Percentiles rank a stretch among this genome's conserved stretches.
Evolutionary conservation across 2,797 vertebrate genomes (phyloP).

Genomic region (Diglossa cyanea): DNA sequence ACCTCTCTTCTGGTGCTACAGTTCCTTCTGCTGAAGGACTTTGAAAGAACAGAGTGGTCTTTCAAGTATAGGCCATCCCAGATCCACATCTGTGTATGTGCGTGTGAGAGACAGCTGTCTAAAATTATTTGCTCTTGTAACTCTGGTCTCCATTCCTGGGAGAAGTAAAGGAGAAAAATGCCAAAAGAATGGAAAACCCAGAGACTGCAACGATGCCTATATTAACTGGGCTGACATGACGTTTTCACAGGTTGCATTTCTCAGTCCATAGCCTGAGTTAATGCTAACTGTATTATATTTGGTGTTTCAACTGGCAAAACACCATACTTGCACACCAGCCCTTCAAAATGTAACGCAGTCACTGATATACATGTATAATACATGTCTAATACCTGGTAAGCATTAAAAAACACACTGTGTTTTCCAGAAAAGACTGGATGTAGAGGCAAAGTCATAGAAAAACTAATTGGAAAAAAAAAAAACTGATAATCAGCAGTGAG

Average conservation of each 20-base stretch:
- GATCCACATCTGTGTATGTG: not conserved
- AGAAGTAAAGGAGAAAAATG: conserved; percentile 8
- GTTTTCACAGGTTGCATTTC: not conserved
- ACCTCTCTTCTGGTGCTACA: not conserved
- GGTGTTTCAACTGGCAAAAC: not conserved
- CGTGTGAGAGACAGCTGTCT: not conserved
- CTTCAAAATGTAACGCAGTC: not conserved
- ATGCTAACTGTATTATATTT: not conserved
- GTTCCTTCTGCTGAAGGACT: not conserved
- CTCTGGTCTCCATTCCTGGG: not conserved
- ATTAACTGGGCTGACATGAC: not conserved
- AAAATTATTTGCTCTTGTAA: not conserved
- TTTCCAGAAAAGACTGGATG: not conserved
- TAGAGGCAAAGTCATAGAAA: not conserved
- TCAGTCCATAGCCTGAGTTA: not conserved
- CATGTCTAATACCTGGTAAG: fast-evolving
- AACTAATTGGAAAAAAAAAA: not conserved
- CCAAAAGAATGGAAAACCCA: not conserved
- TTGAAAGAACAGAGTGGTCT: not conserved
- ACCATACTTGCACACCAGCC: not conserved
- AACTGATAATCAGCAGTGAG: not conserved
- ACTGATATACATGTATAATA: fast-evolving
- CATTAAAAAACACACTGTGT: not conserved
- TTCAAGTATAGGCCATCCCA: not conserved
- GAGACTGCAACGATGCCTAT: not conserved